Conservation (phyloP, 2,888 invertebrate genomes). For the Lasioglossum zephyrum region DNA sequence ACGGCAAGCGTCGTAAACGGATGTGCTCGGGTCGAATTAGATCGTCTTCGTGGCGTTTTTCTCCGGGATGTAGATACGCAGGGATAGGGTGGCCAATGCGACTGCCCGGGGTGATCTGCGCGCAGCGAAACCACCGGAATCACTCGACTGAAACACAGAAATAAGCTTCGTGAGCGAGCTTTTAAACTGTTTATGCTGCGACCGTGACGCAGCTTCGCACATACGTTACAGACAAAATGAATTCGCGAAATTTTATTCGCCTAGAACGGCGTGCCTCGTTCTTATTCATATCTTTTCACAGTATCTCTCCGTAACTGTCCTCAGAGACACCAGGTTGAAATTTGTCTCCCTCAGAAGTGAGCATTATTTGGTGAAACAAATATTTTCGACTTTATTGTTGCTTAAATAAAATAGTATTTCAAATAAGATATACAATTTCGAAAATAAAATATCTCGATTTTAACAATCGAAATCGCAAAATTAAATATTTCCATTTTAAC, state of each 20-base stretch:
- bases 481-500: too few relatives aligned
- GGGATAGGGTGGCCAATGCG: conserved; percentile 90
- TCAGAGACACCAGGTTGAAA: too few relatives aligned
- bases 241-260: background rate
- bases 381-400: too few relatives aligned
- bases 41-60: conserved; percentile 98
- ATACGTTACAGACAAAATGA: conserved; percentile 9
- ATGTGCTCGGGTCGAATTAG: conserved; percentile 98
- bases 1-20: conserved; percentile 97
- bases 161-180: background rate
- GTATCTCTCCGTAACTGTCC: too few relatives aligned
- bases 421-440: too few relatives aligned
- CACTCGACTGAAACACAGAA: conserved; percentile 77
- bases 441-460: too few relatives aligned
- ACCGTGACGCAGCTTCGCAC: background rate
- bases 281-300: background rate
- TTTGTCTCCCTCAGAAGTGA: too few relatives aligned
- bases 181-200: background rate
- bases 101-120: conserved; percentile 76
- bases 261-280: background rate
- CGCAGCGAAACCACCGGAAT: conserved; percentile 79
- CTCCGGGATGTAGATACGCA: conserved; percentile 94
- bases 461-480: too few relatives aligned
- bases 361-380: too few relatives aligned
- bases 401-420: too few relatives aligned